Percentiles rank a stretch among this genome's conserved stretches.
phyloP scores from a whole-genome alignment of 2,888 invertebrate species.

The Brachypalpus laphriformis region DNA sequence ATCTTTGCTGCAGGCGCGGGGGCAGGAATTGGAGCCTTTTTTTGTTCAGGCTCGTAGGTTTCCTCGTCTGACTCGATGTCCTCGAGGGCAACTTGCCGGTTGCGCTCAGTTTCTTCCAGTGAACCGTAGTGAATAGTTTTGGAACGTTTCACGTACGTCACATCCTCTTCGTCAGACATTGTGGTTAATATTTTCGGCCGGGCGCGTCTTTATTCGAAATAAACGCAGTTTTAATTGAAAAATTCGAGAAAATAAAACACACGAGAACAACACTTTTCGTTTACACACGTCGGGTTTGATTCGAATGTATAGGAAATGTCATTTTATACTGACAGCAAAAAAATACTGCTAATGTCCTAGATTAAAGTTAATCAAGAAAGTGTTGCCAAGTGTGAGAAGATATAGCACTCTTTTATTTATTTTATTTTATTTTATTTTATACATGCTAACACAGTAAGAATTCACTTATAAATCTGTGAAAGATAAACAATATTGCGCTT shows the following conservation, averaged over 20 bases:
- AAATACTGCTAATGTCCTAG: not conserved
- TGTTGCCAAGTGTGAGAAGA: no score
- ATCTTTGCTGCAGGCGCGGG: slow-evolving; percentile 78
- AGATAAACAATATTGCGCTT: no score
- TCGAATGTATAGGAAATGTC: slow-evolving; percentile 12
- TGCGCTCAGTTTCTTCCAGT: slow-evolving; percentile 92
- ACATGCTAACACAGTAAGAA: no score
- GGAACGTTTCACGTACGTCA: slow-evolving; percentile 88
- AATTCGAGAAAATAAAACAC: not conserved
- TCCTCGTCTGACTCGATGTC: slow-evolving; percentile 86
- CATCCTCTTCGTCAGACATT: slow-evolving; percentile 92
- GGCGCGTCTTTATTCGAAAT: not conserved
- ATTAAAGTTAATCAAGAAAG: slow-evolving; percentile 1
- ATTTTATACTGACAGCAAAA: not conserved
- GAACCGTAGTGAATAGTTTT: slow-evolving; percentile 95
- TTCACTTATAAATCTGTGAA: no score
- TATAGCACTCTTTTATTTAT: no score
- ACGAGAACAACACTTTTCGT: slow-evolving; percentile 58
- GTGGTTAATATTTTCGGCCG: not conserved
- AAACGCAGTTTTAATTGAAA: slow-evolving; percentile 32
- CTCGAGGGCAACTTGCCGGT: slow-evolving; percentile 84
- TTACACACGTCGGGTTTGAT: slow-evolving; percentile 29
- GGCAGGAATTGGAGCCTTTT: slow-evolving; percentile 82
- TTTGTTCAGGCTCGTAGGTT: slow-evolving; percentile 84
- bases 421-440: no score